These are phyloP conservation scores for Grammomys surdaster DNA, from an alignment of 2,113 vertebrate species.

Conservation along the genomic window DNA sequence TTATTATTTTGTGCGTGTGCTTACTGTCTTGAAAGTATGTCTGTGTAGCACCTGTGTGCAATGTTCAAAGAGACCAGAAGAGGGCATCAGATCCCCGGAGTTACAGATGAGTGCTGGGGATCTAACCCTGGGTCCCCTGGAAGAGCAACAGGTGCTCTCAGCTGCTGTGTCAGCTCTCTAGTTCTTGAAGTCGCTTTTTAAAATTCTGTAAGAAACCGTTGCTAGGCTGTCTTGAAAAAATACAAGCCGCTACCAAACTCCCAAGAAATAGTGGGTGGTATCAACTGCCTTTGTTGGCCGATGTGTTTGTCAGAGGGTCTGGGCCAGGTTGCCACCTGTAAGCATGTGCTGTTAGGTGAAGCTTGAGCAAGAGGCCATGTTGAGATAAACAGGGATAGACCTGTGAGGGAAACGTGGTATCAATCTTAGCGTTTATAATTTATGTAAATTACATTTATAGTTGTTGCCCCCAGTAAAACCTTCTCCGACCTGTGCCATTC, in stretches of 20 bases:
- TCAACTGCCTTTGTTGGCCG: rapidly evolving
- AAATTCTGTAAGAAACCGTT: background rate
- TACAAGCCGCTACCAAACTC: background rate
- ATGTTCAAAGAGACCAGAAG: background rate
- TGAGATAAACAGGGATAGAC: too few species aligned
- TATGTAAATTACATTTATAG: background rate
- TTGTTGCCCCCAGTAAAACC: background rate
- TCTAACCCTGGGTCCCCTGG: background rate
- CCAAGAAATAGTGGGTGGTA: background rate
- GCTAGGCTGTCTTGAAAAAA: background rate
- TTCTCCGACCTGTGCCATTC: rapidly evolving
- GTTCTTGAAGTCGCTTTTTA: background rate
- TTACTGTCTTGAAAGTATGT: too few species aligned
- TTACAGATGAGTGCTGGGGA: background rate
- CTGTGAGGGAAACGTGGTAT: background rate
- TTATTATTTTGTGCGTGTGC: background rate
- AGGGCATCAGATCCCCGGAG: background rate
- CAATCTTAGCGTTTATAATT: background rate
- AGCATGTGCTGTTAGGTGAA: rapidly evolving
- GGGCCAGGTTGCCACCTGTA: background rate
- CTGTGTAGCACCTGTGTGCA: background rate
- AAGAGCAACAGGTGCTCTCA: background rate
- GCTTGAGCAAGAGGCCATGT: background rate
- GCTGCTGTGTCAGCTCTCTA: background rate
- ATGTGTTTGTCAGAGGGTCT: background rate